Evolutionary conservation across 2,113 vertebrate species (phyloP).

Genomic region (Dromaius novaehollandiae): DNA sequence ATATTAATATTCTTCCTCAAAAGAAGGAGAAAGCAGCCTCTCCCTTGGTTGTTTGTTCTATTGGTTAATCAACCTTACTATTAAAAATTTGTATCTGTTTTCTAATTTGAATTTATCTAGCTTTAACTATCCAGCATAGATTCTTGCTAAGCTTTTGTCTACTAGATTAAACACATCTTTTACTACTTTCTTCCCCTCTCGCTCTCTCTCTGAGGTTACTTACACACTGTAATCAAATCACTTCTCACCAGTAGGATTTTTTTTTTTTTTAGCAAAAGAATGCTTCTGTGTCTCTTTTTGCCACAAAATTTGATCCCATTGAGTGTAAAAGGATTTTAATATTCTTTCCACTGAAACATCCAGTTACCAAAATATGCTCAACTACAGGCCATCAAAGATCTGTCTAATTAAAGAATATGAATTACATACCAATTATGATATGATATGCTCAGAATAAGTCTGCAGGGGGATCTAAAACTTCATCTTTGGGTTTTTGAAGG

Average conservation of each 20-base stretch:
- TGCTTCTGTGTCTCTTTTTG: neutral
- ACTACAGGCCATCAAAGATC: neutral
- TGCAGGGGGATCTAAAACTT: conserved; percentile 20
- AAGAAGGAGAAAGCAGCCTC: neutral
- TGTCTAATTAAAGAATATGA: conserved; percentile 28
- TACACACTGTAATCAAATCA: neutral
- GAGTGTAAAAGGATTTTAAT: conserved; percentile 15
- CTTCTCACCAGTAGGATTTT: neutral
- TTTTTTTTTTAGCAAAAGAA: neutral
- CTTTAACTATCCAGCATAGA: neutral
- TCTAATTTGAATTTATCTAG: neutral
- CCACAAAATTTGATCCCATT: neutral
- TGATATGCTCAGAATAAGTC: neutral
- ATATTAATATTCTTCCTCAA: neutral
- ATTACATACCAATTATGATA: neutral
- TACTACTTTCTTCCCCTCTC: neutral
- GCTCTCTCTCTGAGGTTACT: neutral
- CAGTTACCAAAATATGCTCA: neutral
- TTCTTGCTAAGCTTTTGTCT: neutral
- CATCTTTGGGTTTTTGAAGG: neutral
- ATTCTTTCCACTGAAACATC: conserved; percentile 9
- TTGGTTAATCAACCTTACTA: neutral
- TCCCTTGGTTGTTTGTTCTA: neutral
- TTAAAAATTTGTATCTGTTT: neutral
- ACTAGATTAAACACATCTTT: neutral